Base-by-base conservation (phyloP, 2,888 invertebrate genomes). In the Apotomis capreana region DNA sequence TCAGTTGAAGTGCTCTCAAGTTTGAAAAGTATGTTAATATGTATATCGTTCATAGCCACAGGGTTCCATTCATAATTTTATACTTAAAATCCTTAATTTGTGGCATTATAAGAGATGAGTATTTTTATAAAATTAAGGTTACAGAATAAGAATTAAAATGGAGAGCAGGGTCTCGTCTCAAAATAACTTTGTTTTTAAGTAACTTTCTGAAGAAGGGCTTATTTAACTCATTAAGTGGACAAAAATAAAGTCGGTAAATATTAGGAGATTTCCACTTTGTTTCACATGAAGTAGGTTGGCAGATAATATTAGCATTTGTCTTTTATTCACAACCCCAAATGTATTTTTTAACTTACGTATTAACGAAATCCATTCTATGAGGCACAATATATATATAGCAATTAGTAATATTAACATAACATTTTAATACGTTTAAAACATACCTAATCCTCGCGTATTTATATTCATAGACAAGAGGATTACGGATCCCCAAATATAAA, bases 1-100 rank as follows among this genome's bases (percentile, higher is more conserved):
- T 78, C 75, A 77, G 77, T 77, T 68, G 74, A 52, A 79, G 78
- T 79, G 78, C 73, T 70, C 76, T 79, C 76, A 76, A 77, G 73
- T 73, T 71, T 79, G 80, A 82, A 83, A 79, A 81, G 78, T 80
- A 69, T 64, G 74, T 77, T 78, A 82, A 65, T 65, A 83, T 26
- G 26, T 26, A 84, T 79, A 81, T 74, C 81, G 79, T 78, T 81
- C 80, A 81, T 83, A 51, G 62, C 51, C 79, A 78, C 71, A 74
- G 83, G 82, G 76, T 72, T 72, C 72, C 15, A 36, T 44, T 6
- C 36, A 49, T 26, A 36, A 40, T 37, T 10, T 6, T 4, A 12
- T 15, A 26, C 5, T 44, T 12, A 44, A 52, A 54, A 6, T n/a
- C 40, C 37, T 12, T 8, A 26, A 10, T 26, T 54, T 36, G 6